Conservation (phyloP, 2,888 invertebrate genomes). For the Masnerella sp. region DNA sequence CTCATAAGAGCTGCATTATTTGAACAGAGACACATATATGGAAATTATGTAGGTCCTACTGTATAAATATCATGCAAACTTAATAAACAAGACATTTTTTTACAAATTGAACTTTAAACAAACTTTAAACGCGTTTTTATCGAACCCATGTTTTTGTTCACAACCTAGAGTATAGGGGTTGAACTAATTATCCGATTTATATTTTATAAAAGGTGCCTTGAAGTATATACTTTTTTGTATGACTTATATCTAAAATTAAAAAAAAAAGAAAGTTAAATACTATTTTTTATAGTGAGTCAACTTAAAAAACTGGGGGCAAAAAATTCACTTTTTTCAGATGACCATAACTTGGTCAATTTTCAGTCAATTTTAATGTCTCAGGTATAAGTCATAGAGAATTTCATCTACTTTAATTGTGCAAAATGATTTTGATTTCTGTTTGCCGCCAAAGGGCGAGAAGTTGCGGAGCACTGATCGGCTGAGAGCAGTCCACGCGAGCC, state of each 20-base stretch:
- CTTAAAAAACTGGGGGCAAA: slow-evolving; percentile 4
- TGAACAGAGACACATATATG: too few species aligned
- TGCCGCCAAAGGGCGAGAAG: slow-evolving; percentile 13
- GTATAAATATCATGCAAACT: too few species aligned
- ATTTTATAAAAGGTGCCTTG: slow-evolving; percentile 12
- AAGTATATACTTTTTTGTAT: slow-evolving; percentile 21
- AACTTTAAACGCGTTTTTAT: too few species aligned
- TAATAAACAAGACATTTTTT: too few species aligned
- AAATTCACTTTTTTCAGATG: slow-evolving; percentile 17
- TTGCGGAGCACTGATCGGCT: slow-evolving; percentile 11
- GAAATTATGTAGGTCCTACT: too few species aligned
- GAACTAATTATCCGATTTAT: slow-evolving; percentile 10
- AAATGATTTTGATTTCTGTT: slow-evolving; percentile 27
- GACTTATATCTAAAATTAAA: slow-evolving; percentile 11
- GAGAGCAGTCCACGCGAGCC: slow-evolving; percentile 18
- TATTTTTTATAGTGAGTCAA: slow-evolving; percentile 19
- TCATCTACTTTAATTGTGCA: slow-evolving; percentile 8
- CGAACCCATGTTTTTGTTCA: slow-evolving; percentile 5
- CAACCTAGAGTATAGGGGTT: slow-evolving; percentile 4
- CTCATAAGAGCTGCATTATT: too few species aligned
- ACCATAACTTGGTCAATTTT: slow-evolving; percentile 27
- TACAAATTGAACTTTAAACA: too few species aligned
- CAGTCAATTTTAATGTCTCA: slow-evolving; percentile 15
- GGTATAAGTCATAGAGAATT: slow-evolving; percentile 25
- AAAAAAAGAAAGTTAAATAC: slow-evolving; percentile 23